A percentile compares a stretch with the other conserved stretches of the same genome.
Evolutionary conservation across 1,140 invertebrate genomes (phyloP).

Genomic region (Lycorma delicatula): DNA sequence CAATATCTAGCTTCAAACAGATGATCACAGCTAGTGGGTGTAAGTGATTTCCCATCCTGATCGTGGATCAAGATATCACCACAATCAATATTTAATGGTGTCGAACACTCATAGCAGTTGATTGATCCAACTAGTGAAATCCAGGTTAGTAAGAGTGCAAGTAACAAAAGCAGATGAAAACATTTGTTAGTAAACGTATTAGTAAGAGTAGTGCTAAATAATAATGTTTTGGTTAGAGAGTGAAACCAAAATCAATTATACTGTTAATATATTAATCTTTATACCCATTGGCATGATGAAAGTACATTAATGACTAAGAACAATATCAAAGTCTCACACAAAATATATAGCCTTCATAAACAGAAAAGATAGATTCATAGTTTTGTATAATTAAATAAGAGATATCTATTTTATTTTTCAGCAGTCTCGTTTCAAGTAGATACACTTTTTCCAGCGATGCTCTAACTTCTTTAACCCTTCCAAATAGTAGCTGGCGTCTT

Average conservation of each 20-base stretch:
- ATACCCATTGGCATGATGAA: background rate
- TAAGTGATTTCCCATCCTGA: slow-evolving; percentile 45
- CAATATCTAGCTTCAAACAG: slow-evolving; percentile 76
- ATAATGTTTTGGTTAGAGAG: background rate
- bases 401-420: too few relatives aligned
- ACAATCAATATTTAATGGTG: slow-evolving; percentile 62
- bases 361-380: too few relatives aligned
- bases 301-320: background rate
- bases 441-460: too few relatives aligned
- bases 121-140: slow-evolving; percentile 33
- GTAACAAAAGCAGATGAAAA: background rate
- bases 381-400: too few relatives aligned
- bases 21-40: slow-evolving; percentile 56
- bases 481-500: too few relatives aligned
- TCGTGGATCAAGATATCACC: slow-evolving; percentile 57
- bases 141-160: background rate
- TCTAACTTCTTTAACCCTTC: too few relatives aligned
- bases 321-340: too few relatives aligned
- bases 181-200: background rate
- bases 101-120: slow-evolving; percentile 75
- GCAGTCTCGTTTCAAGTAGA: too few relatives aligned
- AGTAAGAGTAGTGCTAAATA: background rate
- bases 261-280: too few relatives aligned
- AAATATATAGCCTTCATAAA: too few relatives aligned
- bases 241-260: background rate